Base-by-base conservation (phyloP, 2,888 invertebrate species). In the Chirona hameri region DNA sequence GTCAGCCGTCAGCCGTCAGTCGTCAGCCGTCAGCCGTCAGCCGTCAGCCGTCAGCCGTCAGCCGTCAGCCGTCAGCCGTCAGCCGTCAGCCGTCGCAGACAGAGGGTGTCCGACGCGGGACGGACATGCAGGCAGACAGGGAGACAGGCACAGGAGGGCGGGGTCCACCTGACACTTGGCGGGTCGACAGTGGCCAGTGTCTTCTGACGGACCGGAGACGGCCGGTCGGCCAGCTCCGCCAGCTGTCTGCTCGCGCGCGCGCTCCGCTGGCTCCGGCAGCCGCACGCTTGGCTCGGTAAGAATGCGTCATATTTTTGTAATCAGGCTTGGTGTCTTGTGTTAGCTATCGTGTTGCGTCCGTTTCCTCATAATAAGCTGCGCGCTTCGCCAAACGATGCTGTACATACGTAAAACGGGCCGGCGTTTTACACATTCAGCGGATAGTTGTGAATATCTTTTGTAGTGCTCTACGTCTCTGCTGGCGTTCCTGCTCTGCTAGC, bases 291-390 rank as follows among this genome's bases (percentile, higher is more conserved):
- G 72, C 31, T 31, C 72, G 72, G 72, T 31, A 31, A 72, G 31
- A 76, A 76, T 39, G 46, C 46, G 76, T 46, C 76, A 76, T 76
- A 76, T 76, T 76, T 76, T 76, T 76, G 76, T 76, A 76, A 76
- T 76, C 76, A 46, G 46, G 76, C 76, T 76, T 76, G 76, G 24
- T 76, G 76, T 76, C 46, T 76, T 76, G 76, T 76, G 76, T 76
- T 76, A 46, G 76, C 76, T 76, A 76, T 76, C 76, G 46, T 76
- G 76, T 24, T 76, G 76, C 39, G 76, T 46, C 76, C 39, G 39
- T 76, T 76, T 76, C 39, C 46, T 76, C 24, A 76, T 46, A 46
- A 31, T 72, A 72, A 31, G 27, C 72, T 18, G 12, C 72, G 52
- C 72, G 31, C 72, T 72, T 29, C 31, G 72, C 72, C 72, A 31